These are phyloP conservation scores for Muscicapa striata DNA, from an alignment of 2,797 vertebrate species.

Conservation along the genomic window DNA sequence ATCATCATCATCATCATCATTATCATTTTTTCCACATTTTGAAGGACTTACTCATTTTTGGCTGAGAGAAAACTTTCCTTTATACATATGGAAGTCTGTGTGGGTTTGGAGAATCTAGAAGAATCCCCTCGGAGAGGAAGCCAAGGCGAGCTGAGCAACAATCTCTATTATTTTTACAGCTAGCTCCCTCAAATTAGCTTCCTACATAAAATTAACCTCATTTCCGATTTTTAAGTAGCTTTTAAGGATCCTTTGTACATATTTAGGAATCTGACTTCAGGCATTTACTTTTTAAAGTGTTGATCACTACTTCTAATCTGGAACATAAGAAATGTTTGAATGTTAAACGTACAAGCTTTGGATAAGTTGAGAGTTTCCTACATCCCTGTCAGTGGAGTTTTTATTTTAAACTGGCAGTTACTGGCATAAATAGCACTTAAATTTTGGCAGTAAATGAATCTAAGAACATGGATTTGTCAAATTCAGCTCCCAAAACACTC, in stretches of 20 bases:
- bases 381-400: neutral
- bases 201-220: neutral
- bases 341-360: neutral
- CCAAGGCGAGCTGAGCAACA: neutral
- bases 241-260: neutral
- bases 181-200: neutral
- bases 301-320: neutral
- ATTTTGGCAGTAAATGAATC: neutral
- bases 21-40: neutral
- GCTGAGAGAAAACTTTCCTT: neutral
- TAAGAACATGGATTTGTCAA: slow-evolving; percentile 5
- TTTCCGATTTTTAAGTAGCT: neutral
- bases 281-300: neutral
- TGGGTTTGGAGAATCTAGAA: neutral
- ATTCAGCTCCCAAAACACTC: neutral
- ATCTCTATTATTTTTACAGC: neutral
- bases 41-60: neutral
- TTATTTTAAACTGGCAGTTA: neutral
- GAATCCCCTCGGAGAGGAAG: neutral
- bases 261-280: neutral
- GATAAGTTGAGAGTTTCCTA: neutral
- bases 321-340: neutral
- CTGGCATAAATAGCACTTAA: neutral
- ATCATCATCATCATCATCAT: neutral
- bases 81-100: neutral